Evolutionary conservation across 2,888 invertebrate genomes (phyloP).

Genomic region (Andrena bucephala): DNA sequence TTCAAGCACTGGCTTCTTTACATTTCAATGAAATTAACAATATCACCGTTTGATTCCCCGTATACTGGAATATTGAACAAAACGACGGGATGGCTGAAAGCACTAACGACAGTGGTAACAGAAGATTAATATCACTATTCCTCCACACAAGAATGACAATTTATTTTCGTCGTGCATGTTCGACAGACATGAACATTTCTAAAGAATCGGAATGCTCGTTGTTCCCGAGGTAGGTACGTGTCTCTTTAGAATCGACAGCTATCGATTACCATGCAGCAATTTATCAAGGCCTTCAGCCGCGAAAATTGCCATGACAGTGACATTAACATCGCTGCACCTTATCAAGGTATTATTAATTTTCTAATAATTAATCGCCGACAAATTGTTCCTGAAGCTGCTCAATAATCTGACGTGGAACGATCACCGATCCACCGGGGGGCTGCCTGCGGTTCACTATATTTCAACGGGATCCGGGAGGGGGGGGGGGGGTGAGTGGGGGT

Average conservation of each 20-base stretch:
- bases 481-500: slow-evolving; percentile 69
- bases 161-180: too few relatives aligned
- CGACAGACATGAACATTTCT: background rate
- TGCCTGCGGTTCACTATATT: slow-evolving; percentile 15
- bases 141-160: too few relatives aligned
- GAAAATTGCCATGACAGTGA: background rate
- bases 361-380: slow-evolving; percentile 11
- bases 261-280: background rate
- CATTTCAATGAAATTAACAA: background rate
- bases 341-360: background rate
- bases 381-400: background rate
- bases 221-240: background rate
- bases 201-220: background rate
- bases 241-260: background rate
- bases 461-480: slow-evolving; percentile 50
- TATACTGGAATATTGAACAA: background rate
- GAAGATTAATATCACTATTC: too few relatives aligned
- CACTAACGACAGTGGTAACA: too few relatives aligned
- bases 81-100: background rate
- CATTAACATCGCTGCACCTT: background rate
- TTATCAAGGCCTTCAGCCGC: background rate
- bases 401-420: slow-evolving; percentile 35
- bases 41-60: background rate
- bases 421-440: slow-evolving; percentile 27
- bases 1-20: background rate